Percentiles rank a stretch among this genome's conserved stretches.
Conservation (phyloP, 2,888 invertebrate genomes). For the Epistrophe eligans region DNA sequence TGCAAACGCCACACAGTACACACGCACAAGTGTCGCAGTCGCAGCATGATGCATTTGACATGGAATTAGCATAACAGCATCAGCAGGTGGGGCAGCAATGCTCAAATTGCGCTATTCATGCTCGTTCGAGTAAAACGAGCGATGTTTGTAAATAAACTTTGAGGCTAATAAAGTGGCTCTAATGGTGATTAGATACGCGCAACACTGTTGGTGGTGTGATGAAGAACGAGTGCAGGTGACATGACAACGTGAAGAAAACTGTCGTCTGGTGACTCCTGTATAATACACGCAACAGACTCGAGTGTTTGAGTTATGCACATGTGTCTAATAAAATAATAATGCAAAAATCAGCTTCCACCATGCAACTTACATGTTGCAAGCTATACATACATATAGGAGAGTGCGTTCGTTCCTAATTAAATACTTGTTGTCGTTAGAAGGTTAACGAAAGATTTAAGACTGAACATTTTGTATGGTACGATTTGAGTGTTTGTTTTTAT, state of each 20-base stretch:
- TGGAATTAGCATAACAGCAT: conserved; percentile 66
- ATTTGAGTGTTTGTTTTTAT: conserved; percentile 26
- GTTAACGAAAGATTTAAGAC: conserved; percentile 40
- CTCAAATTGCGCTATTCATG: conserved; percentile 59
- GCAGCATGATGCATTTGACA: conserved; percentile 49
- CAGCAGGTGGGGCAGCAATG: conserved; percentile 58
- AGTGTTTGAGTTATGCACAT: conserved; percentile 35
- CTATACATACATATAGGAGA: background rate
- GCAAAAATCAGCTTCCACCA: conserved; percentile 15
- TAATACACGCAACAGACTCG: conserved; percentile 2
- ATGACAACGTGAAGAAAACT: conserved; percentile 53
- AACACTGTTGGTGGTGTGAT: conserved; percentile 37
- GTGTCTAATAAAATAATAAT: conserved; percentile 34
- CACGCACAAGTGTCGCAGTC: conserved; percentile 43
- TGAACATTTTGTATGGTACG: background rate
- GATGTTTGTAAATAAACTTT: conserved; percentile 74
- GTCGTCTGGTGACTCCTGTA: conserved; percentile 58
- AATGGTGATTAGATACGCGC: conserved; percentile 68
- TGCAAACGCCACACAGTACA: conserved; percentile 50
- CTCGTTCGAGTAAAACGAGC: conserved; percentile 64
- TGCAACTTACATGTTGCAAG: background rate
- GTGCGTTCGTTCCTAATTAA: conserved; percentile 57
- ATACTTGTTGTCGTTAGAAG: conserved; percentile 49
- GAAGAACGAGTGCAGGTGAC: conserved; percentile 60
- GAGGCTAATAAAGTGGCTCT: conserved; percentile 70